Percentiles rank a stretch among this genome's conserved stretches.
These are phyloP conservation scores for Resseliella maxima DNA, from an alignment of 2,888 invertebrate genomes.

Conservation along the genomic window DNA sequence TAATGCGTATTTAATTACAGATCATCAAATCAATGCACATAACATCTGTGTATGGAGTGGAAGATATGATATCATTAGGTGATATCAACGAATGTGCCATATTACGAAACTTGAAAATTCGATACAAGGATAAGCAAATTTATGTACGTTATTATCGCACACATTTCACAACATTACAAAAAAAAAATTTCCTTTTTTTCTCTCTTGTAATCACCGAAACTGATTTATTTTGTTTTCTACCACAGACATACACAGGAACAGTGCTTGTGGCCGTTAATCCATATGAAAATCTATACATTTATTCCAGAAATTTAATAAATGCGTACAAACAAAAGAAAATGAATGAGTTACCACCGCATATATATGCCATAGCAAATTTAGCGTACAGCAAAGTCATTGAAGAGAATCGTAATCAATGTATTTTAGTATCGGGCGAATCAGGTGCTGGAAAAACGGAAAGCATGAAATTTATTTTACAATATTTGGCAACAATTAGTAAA, in stretches of 20 bases:
- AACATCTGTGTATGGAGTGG: constrained; percentile 84
- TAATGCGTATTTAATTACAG: constrained; percentile 8
- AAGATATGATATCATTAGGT: constrained; percentile 95
- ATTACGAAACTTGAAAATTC: constrained; percentile 86
- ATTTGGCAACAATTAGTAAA: constrained; percentile 86
- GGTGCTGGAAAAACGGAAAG: constrained; percentile 97
- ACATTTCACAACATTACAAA: no score
- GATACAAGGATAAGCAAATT: constrained; percentile 88
- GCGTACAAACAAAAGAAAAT: constrained; percentile 84
- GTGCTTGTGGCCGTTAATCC: constrained; percentile 97
- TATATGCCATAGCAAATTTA: constrained; percentile 94
- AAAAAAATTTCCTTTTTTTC: no score
- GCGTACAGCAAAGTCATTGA: constrained; percentile 85
- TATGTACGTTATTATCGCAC: no score
- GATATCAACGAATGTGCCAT: constrained; percentile 96
- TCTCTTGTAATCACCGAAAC: no score
- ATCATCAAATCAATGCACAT: constrained; percentile 77
- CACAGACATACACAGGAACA: constrained; percentile 92
- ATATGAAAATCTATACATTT: constrained; percentile 94
- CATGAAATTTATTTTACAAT: constrained; percentile 93
- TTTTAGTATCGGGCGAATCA: constrained; percentile 96
- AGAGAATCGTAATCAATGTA: constrained; percentile 84
- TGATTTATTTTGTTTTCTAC: constrained; percentile 60
- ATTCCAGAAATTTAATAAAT: constrained; percentile 87
- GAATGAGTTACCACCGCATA: constrained; percentile 91